These are phyloP conservation scores for Gobio gobio DNA, from an alignment of 2,113 vertebrate species.

Conservation along the genomic window DNA sequence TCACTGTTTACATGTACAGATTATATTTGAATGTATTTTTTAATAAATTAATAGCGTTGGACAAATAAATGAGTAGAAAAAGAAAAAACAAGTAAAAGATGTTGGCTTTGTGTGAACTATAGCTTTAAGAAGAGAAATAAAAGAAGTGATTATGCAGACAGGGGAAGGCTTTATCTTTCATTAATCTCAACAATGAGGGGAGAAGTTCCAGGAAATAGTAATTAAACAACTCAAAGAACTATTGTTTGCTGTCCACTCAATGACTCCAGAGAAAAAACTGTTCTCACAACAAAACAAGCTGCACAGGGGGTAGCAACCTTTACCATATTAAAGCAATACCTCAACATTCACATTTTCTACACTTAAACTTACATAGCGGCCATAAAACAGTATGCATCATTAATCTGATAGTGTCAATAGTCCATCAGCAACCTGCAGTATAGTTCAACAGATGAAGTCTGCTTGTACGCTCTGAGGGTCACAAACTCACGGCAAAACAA, in stretches of 20 bases:
- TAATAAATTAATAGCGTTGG: neutral
- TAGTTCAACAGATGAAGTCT: slow-evolving; percentile 31
- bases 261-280: slow-evolving; percentile 29
- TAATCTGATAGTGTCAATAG: slow-evolving; percentile 1
- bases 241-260: slow-evolving; percentile 46
- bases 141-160: slow-evolving; percentile 1
- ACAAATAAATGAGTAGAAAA: neutral
- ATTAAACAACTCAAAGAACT: slow-evolving; percentile 58
- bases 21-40: neutral
- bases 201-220: slow-evolving; percentile 53
- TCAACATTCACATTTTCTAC: slow-evolving; percentile 38
- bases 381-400: neutral
- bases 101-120: neutral
- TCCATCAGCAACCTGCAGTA: neutral
- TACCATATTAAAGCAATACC: slow-evolving; percentile 54
- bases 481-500: slow-evolving; percentile 17
- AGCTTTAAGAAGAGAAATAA: neutral
- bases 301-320: slow-evolving; percentile 33
- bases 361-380: slow-evolving; percentile 38
- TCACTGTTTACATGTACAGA: neutral
- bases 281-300: slow-evolving; percentile 36
- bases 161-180: slow-evolving; percentile 42
- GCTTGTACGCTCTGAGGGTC: neutral
- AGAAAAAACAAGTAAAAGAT: neutral
- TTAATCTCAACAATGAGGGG: slow-evolving; percentile 48